Conservation (phyloP, 2,888 invertebrate genomes). For the Falcaria lacertinaria region DNA sequence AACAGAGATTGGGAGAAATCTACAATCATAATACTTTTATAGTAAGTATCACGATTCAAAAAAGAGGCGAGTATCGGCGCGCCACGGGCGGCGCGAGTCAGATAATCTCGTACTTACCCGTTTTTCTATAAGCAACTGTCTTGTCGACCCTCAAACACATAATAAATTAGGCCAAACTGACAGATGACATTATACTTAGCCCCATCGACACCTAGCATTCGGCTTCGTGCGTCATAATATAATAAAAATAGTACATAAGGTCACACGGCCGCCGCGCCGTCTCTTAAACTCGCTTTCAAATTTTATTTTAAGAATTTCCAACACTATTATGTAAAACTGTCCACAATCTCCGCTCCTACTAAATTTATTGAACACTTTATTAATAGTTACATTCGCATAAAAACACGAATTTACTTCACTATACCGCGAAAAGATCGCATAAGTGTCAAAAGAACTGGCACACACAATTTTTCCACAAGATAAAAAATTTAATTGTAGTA, state of each 20-base stretch:
- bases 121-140: too few species aligned
- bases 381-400: not conserved
- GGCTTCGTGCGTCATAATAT: constrained; percentile 19
- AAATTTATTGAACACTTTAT: not conserved
- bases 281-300: constrained; percentile 11
- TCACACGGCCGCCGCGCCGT: constrained; percentile 36
- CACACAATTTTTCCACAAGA: not conserved
- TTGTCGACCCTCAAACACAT: not conserved
- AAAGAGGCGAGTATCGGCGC: too few species aligned
- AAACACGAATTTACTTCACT: not conserved
- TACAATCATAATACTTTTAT: too few species aligned
- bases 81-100: too few species aligned
- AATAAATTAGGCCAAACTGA: not conserved
- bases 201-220: constrained; percentile 2
- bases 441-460: not conserved
- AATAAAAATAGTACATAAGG: constrained; percentile 28
- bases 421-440: not conserved
- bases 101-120: too few species aligned
- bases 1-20: too few species aligned
- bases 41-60: too few species aligned
- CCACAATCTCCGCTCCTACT: not conserved
- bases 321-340: not conserved
- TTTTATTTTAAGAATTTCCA: not conserved
- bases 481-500: not conserved
- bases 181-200: not conserved